Evolutionary conservation across 2,888 invertebrate genomes (phyloP).

Genomic region (Habrosyne pyritoides): DNA sequence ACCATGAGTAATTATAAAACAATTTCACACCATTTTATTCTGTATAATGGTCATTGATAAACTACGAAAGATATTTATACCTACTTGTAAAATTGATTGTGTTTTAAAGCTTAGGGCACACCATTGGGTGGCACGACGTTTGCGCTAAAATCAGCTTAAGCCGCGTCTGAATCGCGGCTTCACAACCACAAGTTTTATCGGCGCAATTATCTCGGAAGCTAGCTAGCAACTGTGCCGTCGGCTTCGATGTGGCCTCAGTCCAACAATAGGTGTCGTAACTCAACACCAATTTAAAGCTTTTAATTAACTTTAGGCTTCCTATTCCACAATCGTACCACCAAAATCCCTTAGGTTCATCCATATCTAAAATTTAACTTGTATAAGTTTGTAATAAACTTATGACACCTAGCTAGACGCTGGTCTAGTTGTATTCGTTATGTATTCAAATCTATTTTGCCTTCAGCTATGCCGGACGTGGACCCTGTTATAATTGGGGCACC

Average conservation of each 20-base stretch:
- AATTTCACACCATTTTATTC: not conserved
- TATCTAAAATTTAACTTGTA: constrained; percentile 20
- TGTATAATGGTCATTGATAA: not conserved
- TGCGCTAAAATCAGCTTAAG: constrained; percentile 3
- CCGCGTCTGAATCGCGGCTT: constrained; percentile 22
- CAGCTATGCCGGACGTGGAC: constrained; percentile 75
- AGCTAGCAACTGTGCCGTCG: constrained; percentile 31
- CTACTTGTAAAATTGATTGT: not conserved
- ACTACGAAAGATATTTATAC: not conserved
- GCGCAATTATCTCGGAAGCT: constrained; percentile 43
- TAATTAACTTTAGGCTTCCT: constrained; percentile 48
- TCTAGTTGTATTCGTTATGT: constrained; percentile 40
- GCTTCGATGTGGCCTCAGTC: constrained; percentile 39
- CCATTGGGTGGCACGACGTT: not conserved
- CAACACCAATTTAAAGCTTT: constrained; percentile 46
- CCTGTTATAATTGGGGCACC: constrained; percentile 73
- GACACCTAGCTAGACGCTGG: constrained; percentile 24
- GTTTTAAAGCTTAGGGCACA: not conserved
- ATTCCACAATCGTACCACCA: constrained; percentile 32
- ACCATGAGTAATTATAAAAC: not conserved
- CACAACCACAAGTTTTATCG: constrained; percentile 46
- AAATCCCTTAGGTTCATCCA: constrained; percentile 39
- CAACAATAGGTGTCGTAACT: constrained; percentile 42
- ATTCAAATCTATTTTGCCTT: constrained; percentile 58
- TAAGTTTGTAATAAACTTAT: constrained; percentile 39